Conservation (phyloP, 2,797 vertebrate species). For the Catamblyrhynchus diadema region DNA sequence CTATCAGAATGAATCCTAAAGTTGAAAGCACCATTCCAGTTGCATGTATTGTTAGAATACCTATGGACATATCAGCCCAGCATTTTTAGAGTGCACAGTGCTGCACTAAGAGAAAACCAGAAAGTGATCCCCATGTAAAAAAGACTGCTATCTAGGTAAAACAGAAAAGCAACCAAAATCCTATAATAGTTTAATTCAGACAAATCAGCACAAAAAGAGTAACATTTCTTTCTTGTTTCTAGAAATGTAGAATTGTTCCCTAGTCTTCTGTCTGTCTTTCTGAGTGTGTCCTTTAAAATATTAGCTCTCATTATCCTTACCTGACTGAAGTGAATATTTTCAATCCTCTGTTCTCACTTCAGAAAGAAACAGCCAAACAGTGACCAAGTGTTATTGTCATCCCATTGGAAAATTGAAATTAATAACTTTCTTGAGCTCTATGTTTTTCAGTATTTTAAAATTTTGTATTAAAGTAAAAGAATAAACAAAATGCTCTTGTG, state of each 20-base stretch:
- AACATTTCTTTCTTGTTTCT: background rate
- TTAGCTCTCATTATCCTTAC: background rate
- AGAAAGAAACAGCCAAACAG: background rate
- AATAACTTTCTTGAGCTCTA: background rate
- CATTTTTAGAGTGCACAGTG: background rate
- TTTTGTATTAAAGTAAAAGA: background rate
- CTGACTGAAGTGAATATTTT: background rate
- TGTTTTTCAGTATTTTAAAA: background rate
- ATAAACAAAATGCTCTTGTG: accelerated
- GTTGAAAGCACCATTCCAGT: background rate
- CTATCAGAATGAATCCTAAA: background rate
- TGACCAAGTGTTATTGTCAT: background rate
- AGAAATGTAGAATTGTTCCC: background rate
- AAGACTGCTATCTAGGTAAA: background rate
- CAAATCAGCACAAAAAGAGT: background rate
- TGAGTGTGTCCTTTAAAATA: background rate
- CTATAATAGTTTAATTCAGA: background rate
- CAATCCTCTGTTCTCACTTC: background rate
- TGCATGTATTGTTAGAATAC: background rate
- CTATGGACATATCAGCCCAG: background rate
- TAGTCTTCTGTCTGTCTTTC: background rate
- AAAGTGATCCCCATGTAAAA: accelerated
- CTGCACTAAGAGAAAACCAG: background rate
- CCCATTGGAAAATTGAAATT: background rate
- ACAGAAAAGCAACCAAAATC: background rate